Percentiles rank a stretch among this genome's conserved stretches.
Conservation (phyloP, 2,888 invertebrate species). For the Heteromyza rotundicornis region DNA sequence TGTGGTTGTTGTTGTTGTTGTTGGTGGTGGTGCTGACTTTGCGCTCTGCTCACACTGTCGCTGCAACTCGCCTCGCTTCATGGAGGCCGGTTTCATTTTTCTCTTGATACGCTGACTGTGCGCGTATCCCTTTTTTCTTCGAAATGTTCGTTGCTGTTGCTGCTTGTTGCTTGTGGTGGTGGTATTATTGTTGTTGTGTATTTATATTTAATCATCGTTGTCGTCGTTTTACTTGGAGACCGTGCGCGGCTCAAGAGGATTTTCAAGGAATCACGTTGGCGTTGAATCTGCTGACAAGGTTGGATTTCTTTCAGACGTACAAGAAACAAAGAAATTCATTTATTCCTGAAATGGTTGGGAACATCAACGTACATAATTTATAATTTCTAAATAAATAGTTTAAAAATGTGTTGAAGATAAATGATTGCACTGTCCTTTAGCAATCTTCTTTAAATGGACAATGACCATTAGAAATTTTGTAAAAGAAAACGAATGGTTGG, state of each 20-base stretch:
- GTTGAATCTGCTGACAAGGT: too few species aligned
- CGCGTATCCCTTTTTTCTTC: conserved; percentile 45
- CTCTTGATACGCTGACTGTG: conserved; percentile 23
- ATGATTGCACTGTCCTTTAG: too few species aligned
- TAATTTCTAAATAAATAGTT: too few species aligned
- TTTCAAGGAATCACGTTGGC: conserved; percentile 39
- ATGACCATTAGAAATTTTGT: too few species aligned
- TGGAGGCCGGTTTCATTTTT: conserved; percentile 14
- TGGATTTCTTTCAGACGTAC: too few species aligned
- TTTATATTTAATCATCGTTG: conserved; percentile 43
- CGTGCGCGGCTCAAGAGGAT: conserved; percentile 41
- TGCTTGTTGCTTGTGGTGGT: background rate
- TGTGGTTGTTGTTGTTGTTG: conserved; percentile 2
- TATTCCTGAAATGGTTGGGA: too few species aligned
- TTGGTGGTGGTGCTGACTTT: background rate
- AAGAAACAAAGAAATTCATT: too few species aligned
- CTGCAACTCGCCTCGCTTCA: background rate
- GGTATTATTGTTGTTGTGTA: conserved; percentile 45
- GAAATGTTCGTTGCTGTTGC: conserved; percentile 26
- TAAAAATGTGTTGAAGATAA: too few species aligned
- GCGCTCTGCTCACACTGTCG: background rate
- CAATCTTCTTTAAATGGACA: too few species aligned
- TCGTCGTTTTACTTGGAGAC: conserved; percentile 18
- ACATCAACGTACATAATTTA: too few species aligned
- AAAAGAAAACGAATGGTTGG: too few species aligned